Evolutionary conservation across 2,797 vertebrate genomes (phyloP).

Genomic region (Myripristis murdjan): DNA sequence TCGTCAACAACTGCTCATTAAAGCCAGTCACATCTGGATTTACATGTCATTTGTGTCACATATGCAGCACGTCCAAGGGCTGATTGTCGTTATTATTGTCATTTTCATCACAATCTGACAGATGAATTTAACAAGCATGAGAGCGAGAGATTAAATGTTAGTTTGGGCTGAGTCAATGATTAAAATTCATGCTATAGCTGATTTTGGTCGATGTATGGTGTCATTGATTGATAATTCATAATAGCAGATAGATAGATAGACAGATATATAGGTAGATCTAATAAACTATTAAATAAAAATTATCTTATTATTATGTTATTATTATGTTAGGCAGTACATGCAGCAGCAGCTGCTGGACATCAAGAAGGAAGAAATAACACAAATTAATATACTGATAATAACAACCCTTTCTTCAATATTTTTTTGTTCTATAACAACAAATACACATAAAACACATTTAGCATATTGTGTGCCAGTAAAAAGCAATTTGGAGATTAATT

Average conservation of each 20-base stretch:
- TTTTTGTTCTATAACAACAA: background rate
- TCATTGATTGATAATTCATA: too few relatives aligned
- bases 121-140: conserved; percentile 9
- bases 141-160: background rate
- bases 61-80: conserved; percentile 57
- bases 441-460: background rate
- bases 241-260: too few relatives aligned
- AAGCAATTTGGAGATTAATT: background rate
- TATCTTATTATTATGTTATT: too few relatives aligned
- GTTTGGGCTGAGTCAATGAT: background rate
- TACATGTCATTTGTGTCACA: conserved; percentile 76
- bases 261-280: too few relatives aligned
- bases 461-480: background rate
- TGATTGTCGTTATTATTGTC: conserved; percentile 49
- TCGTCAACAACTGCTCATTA: conserved; percentile 79
- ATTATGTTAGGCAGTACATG: too few relatives aligned
- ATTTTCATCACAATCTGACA: background rate
- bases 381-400: background rate
- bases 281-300: too few relatives aligned
- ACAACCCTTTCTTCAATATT: background rate
- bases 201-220: background rate
- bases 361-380: too few relatives aligned
- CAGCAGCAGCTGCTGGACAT: too few relatives aligned
- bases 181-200: conserved; percentile 16
- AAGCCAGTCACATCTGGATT: conserved; percentile 79